These are phyloP conservation scores for Archips xylosteana DNA, from an alignment of 2,888 invertebrate genomes.

Conservation along the genomic window DNA sequence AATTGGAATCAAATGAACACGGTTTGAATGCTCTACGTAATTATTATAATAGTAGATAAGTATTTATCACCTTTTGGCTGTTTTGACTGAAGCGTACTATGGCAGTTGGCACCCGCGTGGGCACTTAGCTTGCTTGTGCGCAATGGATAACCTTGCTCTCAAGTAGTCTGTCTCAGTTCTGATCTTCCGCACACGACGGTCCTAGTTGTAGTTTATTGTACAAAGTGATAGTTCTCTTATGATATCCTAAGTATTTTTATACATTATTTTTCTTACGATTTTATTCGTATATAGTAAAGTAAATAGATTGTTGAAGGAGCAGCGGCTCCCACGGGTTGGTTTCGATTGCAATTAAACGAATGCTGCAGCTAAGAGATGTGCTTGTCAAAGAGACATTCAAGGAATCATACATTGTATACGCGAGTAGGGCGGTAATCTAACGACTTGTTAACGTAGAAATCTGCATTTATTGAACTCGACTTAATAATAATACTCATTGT, in stretches of 20 bases:
- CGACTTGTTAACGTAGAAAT: slow-evolving; percentile 74
- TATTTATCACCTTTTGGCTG: neutral
- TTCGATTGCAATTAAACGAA: slow-evolving; percentile 68
- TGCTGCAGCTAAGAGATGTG: slow-evolving; percentile 66
- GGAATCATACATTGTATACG: slow-evolving; percentile 79
- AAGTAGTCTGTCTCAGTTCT: slow-evolving; percentile 55
- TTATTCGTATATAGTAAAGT: slow-evolving; percentile 79
- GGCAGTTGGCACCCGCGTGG: neutral
- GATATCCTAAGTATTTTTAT: slow-evolving; percentile 84
- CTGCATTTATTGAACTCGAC: slow-evolving; percentile 80
- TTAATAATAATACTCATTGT: slow-evolving; percentile 83
- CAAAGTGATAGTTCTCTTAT: slow-evolving; percentile 85
- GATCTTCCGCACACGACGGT: slow-evolving; percentile 75
- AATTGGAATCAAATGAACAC: neutral
- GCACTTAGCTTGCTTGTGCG: neutral
- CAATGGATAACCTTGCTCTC: slow-evolving; percentile 25
- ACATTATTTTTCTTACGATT: slow-evolving; percentile 84
- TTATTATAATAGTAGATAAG: neutral
- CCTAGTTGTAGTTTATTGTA: slow-evolving; percentile 78
- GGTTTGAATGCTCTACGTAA: neutral
- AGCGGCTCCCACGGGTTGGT: slow-evolving; percentile 60
- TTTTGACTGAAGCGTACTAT: neutral
- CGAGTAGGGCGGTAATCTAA: slow-evolving; percentile 69
- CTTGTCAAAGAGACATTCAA: slow-evolving; percentile 58
- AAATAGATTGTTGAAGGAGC: slow-evolving; percentile 65